Evolutionary conservation across 1,140 invertebrate species (phyloP).

Genomic region (Pseudomyrmex gracilis): DNA sequence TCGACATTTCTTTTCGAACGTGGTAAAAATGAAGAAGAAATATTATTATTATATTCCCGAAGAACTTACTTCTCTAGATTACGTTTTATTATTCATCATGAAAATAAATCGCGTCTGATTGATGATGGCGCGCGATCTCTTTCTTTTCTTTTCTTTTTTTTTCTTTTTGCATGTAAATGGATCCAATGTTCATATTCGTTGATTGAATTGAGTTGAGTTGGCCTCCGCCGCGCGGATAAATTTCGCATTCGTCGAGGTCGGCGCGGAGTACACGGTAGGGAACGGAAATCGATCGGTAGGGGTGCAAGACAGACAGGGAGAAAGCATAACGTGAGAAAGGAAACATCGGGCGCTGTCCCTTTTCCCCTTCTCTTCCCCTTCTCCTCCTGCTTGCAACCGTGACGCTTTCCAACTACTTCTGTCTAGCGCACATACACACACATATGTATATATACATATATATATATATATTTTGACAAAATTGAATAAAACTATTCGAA

Average conservation of each 20-base stretch:
- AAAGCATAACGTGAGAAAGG: slow-evolving; percentile 61
- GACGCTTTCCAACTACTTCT: slow-evolving; percentile 36
- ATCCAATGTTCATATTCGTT: slow-evolving; percentile 26
- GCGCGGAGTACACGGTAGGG: background rate
- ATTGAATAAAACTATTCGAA: slow-evolving; percentile 42
- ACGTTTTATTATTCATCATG: background rate
- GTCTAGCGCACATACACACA: no score
- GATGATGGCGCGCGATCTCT: background rate
- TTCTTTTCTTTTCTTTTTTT: background rate
- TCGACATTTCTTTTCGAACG: background rate
- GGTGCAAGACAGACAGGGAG: slow-evolving; percentile 43
- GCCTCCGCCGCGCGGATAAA: slow-evolving; percentile 42
- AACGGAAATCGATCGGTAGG: slow-evolving; percentile 48
- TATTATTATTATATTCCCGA: background rate
- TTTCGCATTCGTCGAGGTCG: slow-evolving; percentile 50
- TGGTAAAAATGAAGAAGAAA: no score
- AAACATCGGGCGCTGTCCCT: slow-evolving; percentile 42
- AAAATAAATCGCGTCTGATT: slow-evolving; percentile 37
- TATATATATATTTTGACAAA: background rate
- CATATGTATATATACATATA: background rate
- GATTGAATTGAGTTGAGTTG: slow-evolving; percentile 47
- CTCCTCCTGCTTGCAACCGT: slow-evolving; percentile 9
- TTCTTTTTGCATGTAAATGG: slow-evolving; percentile 47
- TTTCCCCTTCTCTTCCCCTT: background rate
- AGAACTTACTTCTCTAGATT: background rate